Evolutionary conservation across 2,888 invertebrate species (phyloP), one percentile per base, ranked within the genome.

Genomic region (Andrena minutula): DNA sequence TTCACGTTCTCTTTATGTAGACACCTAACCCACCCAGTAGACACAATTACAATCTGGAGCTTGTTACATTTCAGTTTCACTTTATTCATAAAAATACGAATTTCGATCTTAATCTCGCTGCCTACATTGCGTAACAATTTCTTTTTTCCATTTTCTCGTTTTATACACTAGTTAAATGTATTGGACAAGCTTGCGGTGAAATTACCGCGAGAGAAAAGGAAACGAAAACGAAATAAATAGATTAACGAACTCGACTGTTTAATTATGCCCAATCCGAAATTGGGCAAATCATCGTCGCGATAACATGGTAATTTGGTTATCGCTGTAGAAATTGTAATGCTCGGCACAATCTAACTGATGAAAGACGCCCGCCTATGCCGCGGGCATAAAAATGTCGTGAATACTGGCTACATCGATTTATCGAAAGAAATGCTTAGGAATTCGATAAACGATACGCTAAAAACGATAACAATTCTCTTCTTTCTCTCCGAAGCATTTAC

Each of bases 71-170:
- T 86, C 76, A 86, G 73, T 90, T 79, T 51, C 86, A 84, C 87
- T 92, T 93, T 92, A 92, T 92, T 92, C 90, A 92, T 92, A 92
- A 93, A 93, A 92, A 92, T 93, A 93, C 87, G 92, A 92, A 92
- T 90, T 90, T 90, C 85, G 77, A 82, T 89, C 80, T 87, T 80
- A 85, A 86, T 88, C 85, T 89, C 87, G 83, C 89, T 84, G 84
- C 86, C 88, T 90, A 91, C 87, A 89, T 79, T 89, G 81, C 86
- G 85, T 91, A 91, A 91, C 91, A 91, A 90, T 85, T 87, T 84
- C 83, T 63, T 84, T 71, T 51, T 73, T 61, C 61, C 35, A 71
- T 53, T 66, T 49, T 53, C 23, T 76, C 26, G 20, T 63, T 87
- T 77, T 82, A 78, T 81, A 87, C 83, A 82, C 63, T 86, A 86